Base-by-base conservation (phyloP, 2,797 vertebrate genomes). In the Megaceryle alcyon region DNA sequence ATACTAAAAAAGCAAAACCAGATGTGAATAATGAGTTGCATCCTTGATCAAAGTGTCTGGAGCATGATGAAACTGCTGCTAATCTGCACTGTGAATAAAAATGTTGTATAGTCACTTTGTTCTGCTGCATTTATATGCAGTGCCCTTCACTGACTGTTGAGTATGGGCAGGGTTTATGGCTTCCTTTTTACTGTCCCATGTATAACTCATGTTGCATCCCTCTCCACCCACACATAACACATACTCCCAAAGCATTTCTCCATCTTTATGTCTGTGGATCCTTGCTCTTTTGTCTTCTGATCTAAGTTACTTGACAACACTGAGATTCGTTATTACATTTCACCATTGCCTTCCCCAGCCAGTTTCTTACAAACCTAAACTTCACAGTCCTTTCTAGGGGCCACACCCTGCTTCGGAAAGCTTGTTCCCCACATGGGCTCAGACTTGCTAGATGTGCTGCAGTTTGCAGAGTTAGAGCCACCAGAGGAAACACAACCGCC, bases 1-100 rank as follows among this genome's bases (percentile, higher is more conserved):
- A 0, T 71, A 57, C 89, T 91, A n/a, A 68, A 92, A 94, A 92
- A 77, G 48, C 57, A 90, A 82, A 91, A 26, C 25, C 76, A 96
- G 57, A 57, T 92, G 76, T 71, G 84, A 87, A 71, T 82, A 94
- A 80, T 91, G 65, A 95, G 33, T 88, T 91, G 37, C 51, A 91
- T 84, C 65, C 57, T 81, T 88, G 68, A 92, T 90, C 87, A 88
- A 83, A 89, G 63, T 43, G 35, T 61, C 68, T 88, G 51, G 70
- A 90, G 65, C 72, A 94, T 64, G 72, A 94, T 57, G 87, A 90
- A 95, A 82, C 59, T 86, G 39, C 53, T 85, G 53, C 33, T 93
- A 71, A 89, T 78, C 44, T 90, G 44, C 86, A 69, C 64, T 86
- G 69, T 68, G 71, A 81, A 77, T 70, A 85, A 69, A 71, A 68